These are phyloP conservation scores for Itoplectis maculator DNA, from an alignment of 2,888 invertebrate genomes.

Conservation along the genomic window DNA sequence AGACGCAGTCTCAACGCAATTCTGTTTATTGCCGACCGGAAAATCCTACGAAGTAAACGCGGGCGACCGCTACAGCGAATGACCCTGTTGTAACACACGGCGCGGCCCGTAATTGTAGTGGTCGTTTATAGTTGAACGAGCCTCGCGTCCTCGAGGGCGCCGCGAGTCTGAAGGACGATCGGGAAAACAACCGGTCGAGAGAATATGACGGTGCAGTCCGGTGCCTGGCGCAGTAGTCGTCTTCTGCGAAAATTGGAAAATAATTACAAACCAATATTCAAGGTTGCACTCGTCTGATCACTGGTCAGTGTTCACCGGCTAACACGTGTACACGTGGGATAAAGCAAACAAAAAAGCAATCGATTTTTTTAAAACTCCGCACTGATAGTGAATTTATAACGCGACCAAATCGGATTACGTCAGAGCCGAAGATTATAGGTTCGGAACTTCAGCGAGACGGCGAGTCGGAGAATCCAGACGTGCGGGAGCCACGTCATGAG, in stretches of 20 bases:
- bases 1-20: neutral
- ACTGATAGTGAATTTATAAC: too few relatives aligned
- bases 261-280: too few relatives aligned
- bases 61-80: constrained; percentile 18
- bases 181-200: neutral
- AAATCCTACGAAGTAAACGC: neutral
- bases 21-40: neutral
- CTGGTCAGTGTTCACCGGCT: too few relatives aligned
- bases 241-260: too few relatives aligned
- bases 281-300: too few relatives aligned
- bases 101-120: constrained; percentile 80
- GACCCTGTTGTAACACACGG: constrained; percentile 51
- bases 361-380: too few relatives aligned
- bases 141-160: constrained; percentile 67
- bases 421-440: too few relatives aligned
- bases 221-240: neutral
- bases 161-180: neutral
- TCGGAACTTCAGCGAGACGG: too few relatives aligned
- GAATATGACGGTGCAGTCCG: neutral
- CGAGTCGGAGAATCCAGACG: too few relatives aligned
- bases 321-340: too few relatives aligned
- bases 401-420: too few relatives aligned
- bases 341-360: too few relatives aligned
- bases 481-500: neutral
- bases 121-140: constrained; percentile 83